Base-by-base conservation (phyloP, 30 jellyfish, hydroid and myxozoan genomes). In the Aurelia sp. region DNA sequence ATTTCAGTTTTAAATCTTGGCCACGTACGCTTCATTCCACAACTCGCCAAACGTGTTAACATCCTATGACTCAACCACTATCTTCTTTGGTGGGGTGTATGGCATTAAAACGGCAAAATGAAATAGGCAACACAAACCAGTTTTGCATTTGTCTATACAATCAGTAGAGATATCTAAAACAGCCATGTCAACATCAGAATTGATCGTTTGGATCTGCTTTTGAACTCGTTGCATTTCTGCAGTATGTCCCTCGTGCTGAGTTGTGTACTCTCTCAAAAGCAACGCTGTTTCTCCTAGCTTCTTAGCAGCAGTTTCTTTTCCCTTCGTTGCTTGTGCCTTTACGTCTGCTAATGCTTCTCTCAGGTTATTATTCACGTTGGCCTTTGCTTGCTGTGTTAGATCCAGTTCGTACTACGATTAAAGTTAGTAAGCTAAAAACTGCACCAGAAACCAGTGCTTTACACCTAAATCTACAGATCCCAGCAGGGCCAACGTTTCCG, bases 141-240 rank as follows among this genome's bases (percentile, higher is more conserved):
- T 79, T 47, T 66, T 79, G 89, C 89, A 79, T 44, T 62, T 67
- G 20, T 64, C 81, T 0, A 79, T 79, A n/a, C 89, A 79, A 64
- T 79, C 77, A 7, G 89, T 51, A 15, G 89, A 79, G n/a, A 79
- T 79, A 62, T 40, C 89, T 5, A 79, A 3, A n/a, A 79, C 66
- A n/a, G 62, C 52, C 62, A 23, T 27, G 59, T 78, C 79, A 40
- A 78, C 55, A n/a, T 41, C 37, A 3, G 55, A 18, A 62, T 78
- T 78, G 15, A 63, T 20, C 9, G 47, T 21, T 4, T 53, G 74
- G 0, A 79, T 64, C 51, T 79, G 79, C 12, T 51, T 61, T 50
- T 79, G 71, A 21, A 79, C 81, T 31, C 66, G 44, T 1, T 47
- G 16, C 81, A 79, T 79, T 62, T 79, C 81, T 3, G 30, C 41